phyloP scores from a whole-genome alignment of 1,140 invertebrate genomes.

The Drosophila melanogaster region DNA sequence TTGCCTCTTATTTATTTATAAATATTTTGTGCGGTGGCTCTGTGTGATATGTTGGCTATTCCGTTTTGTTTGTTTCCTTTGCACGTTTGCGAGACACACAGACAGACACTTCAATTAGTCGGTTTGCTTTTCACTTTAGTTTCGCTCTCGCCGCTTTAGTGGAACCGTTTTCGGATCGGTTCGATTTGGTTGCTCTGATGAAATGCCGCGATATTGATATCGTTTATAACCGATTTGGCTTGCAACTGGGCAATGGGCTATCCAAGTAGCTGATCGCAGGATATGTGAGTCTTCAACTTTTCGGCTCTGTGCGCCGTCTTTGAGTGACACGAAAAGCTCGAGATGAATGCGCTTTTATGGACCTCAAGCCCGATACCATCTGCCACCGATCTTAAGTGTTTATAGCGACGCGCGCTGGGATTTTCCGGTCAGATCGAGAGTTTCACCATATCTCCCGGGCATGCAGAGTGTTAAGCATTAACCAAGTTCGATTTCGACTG shows the following conservation, averaged over 20 bases:
- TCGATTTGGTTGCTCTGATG: background rate
- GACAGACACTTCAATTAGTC: conserved; percentile 66
- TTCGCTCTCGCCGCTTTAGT: conserved; percentile 34
- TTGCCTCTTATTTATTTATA: conserved; percentile 48
- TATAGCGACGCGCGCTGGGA: conserved; percentile 35
- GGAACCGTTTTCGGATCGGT: conserved; percentile 23
- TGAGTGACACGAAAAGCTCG: conserved; percentile 48
- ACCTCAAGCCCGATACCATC: conserved; percentile 3
- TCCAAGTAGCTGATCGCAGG: background rate
- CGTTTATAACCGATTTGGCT: background rate
- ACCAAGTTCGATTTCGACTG: conserved; percentile 1
- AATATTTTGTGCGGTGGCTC: conserved; percentile 39
- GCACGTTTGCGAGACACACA: conserved; percentile 41
- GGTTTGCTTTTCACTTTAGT: conserved; percentile 69
- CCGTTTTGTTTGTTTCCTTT: conserved; percentile 77
- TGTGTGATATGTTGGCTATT: conserved; percentile 37
- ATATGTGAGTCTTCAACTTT: conserved; percentile 5
- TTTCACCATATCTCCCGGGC: conserved; percentile 33
- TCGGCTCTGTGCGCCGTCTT: conserved; percentile 50
- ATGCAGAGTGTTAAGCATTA: conserved; percentile 30
- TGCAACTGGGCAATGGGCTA: too few relatives aligned
- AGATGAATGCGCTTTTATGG: conserved; percentile 63
- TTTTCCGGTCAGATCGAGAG: conserved; percentile 49
- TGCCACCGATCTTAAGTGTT: conserved; percentile 7
- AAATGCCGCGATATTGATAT: conserved; percentile 3